Base-by-base conservation (phyloP, 2,797 vertebrate genomes). In the Myiotriccus ornatus region DNA sequence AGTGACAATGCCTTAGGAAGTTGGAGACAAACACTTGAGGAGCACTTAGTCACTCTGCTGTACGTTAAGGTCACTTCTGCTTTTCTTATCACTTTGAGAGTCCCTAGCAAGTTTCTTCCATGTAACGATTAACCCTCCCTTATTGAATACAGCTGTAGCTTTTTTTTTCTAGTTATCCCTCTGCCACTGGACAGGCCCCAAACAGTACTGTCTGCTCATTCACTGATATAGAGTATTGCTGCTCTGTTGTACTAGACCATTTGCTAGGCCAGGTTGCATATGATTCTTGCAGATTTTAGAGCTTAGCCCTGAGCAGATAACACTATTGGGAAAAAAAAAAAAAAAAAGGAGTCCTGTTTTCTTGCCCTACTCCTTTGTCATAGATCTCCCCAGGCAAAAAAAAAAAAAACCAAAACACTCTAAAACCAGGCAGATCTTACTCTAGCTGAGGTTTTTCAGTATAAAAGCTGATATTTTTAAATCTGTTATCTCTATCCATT, bases 311-410 rank as follows among this genome's bases (percentile, higher is more conserved):
- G 41, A 76, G 25, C 13, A 41, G 21, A 28, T n/a, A 64, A 53
- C 5, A 11, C 1, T 24, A 18, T 2, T 6, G 13, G 4, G 5
- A 10, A 44, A 47, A 59, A 44, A 44, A 50, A 65, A 41, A 35
- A n/a, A 1, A 44, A 34, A 55, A 65, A 1, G 0, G 25, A 35
- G 9, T 37, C 17, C 6, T 14, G 0, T 44, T 63, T 89, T 65
- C 47, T 69, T 75, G 16, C 8, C 23, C 8, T 69, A 27, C 5
- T 37, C 6, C 6, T 43, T 73, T 13, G 8, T 43, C 25, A 25
- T 20, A 47, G 6, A 67, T 34, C 10, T 16, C 46, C 52, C 1
- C 17, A 52, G 14, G 15, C 24, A 35, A 27, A 71, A 78, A 84
- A 27, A 71, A 78, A 84, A 39, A 41, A 41, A 16, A 16, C 41